These are phyloP conservation scores for Mythimna lalbum DNA, from an alignment of 2,888 invertebrate genomes.

Conservation along the genomic window DNA sequence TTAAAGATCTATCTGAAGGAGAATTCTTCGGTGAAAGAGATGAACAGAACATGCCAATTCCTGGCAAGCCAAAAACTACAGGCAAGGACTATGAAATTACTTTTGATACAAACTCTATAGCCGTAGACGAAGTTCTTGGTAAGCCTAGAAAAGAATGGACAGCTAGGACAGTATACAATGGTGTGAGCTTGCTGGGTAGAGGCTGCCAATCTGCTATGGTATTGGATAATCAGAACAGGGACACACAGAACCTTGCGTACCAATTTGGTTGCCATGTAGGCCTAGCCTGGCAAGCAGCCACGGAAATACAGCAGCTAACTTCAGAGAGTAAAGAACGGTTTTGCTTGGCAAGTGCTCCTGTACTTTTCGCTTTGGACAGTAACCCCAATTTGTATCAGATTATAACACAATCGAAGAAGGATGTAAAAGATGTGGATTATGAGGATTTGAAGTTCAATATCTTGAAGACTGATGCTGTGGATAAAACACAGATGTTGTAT, in stretches of 20 bases:
- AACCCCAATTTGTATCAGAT: slow-evolving; percentile 93
- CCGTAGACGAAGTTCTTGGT: slow-evolving; percentile 84
- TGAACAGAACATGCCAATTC: slow-evolving; percentile 93
- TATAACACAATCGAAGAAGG: slow-evolving; percentile 92
- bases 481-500: slow-evolving; percentile 83
- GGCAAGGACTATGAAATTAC: slow-evolving; percentile 79
- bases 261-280: slow-evolving; percentile 96
- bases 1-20: slow-evolving; percentile 95
- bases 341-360: slow-evolving; percentile 95
- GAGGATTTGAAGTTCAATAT: slow-evolving; percentile 90
- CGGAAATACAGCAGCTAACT: slow-evolving; percentile 83
- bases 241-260: slow-evolving; percentile 93
- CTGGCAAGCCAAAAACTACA: slow-evolving; percentile 90
- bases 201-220: slow-evolving; percentile 95
- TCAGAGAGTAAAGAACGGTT: slow-evolving; percentile 92
- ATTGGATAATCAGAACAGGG: slow-evolving; percentile 93
- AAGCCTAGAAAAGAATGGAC: slow-evolving; percentile 94
- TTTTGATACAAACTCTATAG: slow-evolving; percentile 83
- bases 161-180: slow-evolving; percentile 92
- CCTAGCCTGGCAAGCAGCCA: slow-evolving; percentile 94
- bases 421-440: slow-evolving; percentile 93
- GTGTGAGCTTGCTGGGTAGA: slow-evolving; percentile 92
- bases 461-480: slow-evolving; percentile 85
- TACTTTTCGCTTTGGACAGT: slow-evolving; percentile 95
- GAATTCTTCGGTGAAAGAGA: slow-evolving; percentile 95